A percentile compares a stretch with the other conserved stretches of the same genome.
phyloP scores from a whole-genome alignment of 53 echinoderm and acorn worm genomes.

The Echinometra lucunter region DNA sequence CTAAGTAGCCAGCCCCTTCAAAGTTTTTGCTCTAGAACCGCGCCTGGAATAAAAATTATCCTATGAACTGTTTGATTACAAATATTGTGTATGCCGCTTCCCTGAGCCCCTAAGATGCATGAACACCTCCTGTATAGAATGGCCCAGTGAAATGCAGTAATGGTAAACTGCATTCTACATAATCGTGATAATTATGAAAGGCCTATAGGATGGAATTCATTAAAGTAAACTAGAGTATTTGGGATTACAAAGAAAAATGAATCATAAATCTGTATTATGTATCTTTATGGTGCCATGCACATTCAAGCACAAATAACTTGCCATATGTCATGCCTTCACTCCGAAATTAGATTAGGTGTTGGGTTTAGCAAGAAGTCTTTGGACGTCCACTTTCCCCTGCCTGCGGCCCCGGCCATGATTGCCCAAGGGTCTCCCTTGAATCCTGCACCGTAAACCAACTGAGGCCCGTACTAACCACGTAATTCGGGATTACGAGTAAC shows the following conservation, averaged over 20 bases:
- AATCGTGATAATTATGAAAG: too few species aligned
- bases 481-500: neutral
- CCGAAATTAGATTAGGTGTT: neutral
- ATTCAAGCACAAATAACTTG: neutral
- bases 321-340: slow-evolving; percentile 9
- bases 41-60: too few species aligned
- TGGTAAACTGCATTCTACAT: too few species aligned
- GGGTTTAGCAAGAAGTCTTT: neutral
- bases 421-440: slow-evolving; percentile 13
- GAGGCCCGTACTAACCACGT: neutral
- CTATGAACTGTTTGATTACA: neutral
- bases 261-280: neutral
- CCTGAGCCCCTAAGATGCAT: neutral
- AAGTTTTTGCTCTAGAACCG: too few species aligned
- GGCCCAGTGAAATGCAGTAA: too few species aligned
- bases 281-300: neutral
- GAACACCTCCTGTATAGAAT: neutral
- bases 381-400: neutral
- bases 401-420: neutral
- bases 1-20: too few species aligned
- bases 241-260: neutral
- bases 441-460: neutral
- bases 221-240: neutral
- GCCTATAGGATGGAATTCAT: too few species aligned
- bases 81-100: neutral